Evolutionary conservation across 2,797 vertebrate species (phyloP).

Genomic region (Lophius americanus): DNA sequence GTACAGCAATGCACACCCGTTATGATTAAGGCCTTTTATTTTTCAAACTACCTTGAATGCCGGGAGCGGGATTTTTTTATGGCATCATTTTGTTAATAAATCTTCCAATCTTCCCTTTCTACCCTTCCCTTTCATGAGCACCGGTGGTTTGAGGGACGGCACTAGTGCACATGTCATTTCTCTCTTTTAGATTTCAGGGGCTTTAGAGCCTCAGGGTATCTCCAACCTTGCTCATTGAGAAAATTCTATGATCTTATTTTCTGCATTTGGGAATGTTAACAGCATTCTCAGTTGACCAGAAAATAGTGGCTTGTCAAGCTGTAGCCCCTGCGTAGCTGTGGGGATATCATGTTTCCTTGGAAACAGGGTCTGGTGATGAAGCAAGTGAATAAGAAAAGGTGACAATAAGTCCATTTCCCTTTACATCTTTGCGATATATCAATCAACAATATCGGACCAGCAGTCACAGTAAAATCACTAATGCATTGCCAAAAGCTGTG

Average conservation of each 20-base stretch:
- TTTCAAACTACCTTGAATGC: no score
- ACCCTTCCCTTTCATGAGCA: no score
- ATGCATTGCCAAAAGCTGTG: slow-evolving; percentile 33
- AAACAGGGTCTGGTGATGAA: slow-evolving; percentile 60
- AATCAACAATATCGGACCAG: slow-evolving; percentile 53
- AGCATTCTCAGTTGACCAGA: slow-evolving; percentile 31
- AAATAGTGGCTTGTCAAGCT: slow-evolving; percentile 49
- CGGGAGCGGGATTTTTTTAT: no score
- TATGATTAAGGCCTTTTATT: no score
- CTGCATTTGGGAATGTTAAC: slow-evolving; percentile 35
- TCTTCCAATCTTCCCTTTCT: no score
- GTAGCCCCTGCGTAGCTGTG: slow-evolving; percentile 39
- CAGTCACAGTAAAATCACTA: slow-evolving; percentile 53
- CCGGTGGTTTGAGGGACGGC: no score
- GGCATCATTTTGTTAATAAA: no score
- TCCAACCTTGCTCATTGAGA: not conserved
- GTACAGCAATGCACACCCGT: no score
- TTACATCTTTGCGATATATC: slow-evolving; percentile 56
- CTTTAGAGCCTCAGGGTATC: not conserved
- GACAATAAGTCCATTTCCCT: slow-evolving; percentile 43
- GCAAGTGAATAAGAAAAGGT: slow-evolving; percentile 57
- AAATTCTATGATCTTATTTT: slow-evolving; percentile 17
- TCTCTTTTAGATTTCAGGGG: no score
- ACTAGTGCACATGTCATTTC: no score
- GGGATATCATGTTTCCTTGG: slow-evolving; percentile 71